These are phyloP conservation scores for Spisula subtruncata DNA, from an alignment of 2,888 invertebrate species.

Conservation along the genomic window DNA sequence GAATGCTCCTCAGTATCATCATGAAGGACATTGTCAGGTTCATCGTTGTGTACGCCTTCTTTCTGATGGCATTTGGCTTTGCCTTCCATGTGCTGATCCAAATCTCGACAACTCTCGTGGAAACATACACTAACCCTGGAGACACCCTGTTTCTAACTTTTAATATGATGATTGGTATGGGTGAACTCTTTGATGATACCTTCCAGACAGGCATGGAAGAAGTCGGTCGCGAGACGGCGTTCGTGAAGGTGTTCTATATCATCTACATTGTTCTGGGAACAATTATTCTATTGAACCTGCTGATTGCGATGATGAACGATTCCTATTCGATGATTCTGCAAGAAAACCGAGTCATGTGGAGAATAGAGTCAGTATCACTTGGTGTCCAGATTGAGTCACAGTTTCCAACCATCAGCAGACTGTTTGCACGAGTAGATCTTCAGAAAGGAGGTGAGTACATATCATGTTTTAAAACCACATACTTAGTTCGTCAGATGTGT, in stretches of 20 bases:
- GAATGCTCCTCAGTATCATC: conserved; percentile 84
- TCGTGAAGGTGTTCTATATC: conserved; percentile 79
- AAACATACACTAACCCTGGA: conserved; percentile 71
- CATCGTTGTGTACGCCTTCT: conserved; percentile 82
- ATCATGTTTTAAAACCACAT: too few relatives aligned
- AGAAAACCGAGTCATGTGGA: conserved; percentile 81
- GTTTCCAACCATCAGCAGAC: conserved; percentile 49
- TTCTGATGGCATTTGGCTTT: conserved; percentile 83
- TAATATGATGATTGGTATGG: conserved; percentile 85
- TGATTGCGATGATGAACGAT: conserved; percentile 85
- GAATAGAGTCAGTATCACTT: conserved; percentile 82
- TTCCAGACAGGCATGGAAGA: conserved; percentile 71
- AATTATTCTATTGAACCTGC: conserved; percentile 81
- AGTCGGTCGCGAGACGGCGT: conserved; percentile 66
- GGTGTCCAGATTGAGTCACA: conserved; percentile 80
- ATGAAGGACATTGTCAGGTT: conserved; percentile 82
- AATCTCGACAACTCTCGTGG: conserved; percentile 61
- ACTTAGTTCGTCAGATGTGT: too few relatives aligned
- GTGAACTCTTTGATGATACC: conserved; percentile 72
- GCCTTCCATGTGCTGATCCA: conserved; percentile 82
- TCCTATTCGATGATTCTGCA: conserved; percentile 79
- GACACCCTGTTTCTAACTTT: conserved; percentile 82
- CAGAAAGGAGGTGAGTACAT: conserved; percentile 24
- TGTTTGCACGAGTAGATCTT: conserved; percentile 44
- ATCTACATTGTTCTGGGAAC: conserved; percentile 83